Base-by-base conservation (phyloP, 2,113 vertebrate genomes). In the Gavialis gangeticus region DNA sequence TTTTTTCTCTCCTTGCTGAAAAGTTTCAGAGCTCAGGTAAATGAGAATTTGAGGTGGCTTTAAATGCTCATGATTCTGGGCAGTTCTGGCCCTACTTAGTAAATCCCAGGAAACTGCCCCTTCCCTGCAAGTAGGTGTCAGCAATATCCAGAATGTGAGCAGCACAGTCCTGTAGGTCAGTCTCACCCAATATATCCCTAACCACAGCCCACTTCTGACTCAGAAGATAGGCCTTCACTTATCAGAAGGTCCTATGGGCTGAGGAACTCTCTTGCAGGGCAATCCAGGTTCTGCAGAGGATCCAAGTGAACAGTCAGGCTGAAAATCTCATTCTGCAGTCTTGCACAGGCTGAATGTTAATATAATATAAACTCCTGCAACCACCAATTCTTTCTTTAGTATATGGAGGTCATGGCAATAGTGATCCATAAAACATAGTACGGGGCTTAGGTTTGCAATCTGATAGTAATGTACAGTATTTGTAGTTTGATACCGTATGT, bases 1-100 rank as follows among this genome's bases (percentile, higher is more conserved):
- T 46, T 46, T 46, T 46, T 46, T 46, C 46, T 46, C 46, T 46
- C 46, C 46, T 60, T 60, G 59, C 59, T 22, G 14, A 22, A 10
- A 22, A 22, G 59, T 60, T 22, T 22, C 10, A 7, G 19, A 60
- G 21, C 59, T 60, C 59, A 60, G 59, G 24, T 6, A 60, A 22
- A 60, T 2, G 59, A 60, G 59, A 60, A 14, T 5, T 75, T 25
- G 90, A 83, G 10, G 54, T 19, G 24, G 5, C n/a, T 85, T 91
- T 58, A 88, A 37, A 9, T 0, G 2, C 10, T 90, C 87, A 58
- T 86, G 13, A 63, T 4, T 6, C 5, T 60, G 10, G 4, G 19
- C 85, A 6, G 63, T 78, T 78, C 46, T 60, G 64, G n/a, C 2
- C 16, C 76, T 87, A 84, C 46, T 79, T 90, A 79, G 82, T 79